Evolutionary conservation across 2,113 vertebrate species (phyloP), one percentile per base, ranked within the genome.

Genomic region (Pelmatolapia mariae): DNA sequence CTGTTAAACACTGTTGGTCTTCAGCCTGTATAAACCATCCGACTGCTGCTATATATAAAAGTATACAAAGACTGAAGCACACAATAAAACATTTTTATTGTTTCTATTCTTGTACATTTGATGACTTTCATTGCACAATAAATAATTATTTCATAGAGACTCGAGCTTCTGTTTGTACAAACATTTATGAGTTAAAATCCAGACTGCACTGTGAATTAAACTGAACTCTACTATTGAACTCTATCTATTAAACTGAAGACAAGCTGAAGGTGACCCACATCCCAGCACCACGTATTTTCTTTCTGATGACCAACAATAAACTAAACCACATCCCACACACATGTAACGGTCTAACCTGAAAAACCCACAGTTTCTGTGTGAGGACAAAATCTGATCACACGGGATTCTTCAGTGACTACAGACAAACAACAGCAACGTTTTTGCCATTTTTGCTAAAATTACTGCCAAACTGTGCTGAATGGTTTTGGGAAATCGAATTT

Each of bases 131-230:
- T 29, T 50, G 71, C 43, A 50, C 24, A 31, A 12, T 47, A 31
- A 12, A 26, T 31, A 8, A 31, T 31, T 29, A 29, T 50, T 31
- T 4, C 43, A 50, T 0, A 47, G 13, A 45, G 66, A 26, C 10
- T 7, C 15, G 6, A 76, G 16, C 6, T 13, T 78, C 26, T 50
- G 71, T 19, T 76, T 76, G 71, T 5, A 50, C 43, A 76, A 47
- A 47, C 40, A 76, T 76, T 31, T 22, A 11, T 26, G 43, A 76
- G 71, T 76, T 50, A 19, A 76, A 50, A 76, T 76, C 40, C 68
- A 76, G 22, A 76, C 16, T 31, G 16, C 16, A 50, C 15, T 47
- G 40, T 76, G 24, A 73, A 10, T 26, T 16, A 8, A 40, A 2
- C 52, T 40, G 1, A 40, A 71, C 36, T 40, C 11, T 24, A 7